A percentile compares a stretch with the other conserved stretches of the same genome.
Evolutionary conservation across 1,140 invertebrate genomes (phyloP).

Genomic region (Lepidurus apus): DNA sequence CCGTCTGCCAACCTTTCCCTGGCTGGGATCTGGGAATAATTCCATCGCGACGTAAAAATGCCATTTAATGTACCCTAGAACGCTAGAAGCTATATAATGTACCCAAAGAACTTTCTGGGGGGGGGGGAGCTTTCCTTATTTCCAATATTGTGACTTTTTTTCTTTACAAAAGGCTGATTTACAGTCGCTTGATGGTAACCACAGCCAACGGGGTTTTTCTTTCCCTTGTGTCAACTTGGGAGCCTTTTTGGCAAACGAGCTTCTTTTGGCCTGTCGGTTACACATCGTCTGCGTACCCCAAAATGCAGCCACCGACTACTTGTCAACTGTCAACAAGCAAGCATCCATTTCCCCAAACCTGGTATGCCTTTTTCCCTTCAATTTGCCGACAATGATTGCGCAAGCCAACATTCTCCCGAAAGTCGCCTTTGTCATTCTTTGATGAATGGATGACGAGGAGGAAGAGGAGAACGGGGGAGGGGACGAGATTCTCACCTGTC

Average conservation of each 20-base stretch:
- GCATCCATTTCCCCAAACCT: conserved; percentile 2
- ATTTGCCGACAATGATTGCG: conserved; percentile 18
- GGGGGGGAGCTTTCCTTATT: background rate
- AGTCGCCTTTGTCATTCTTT: background rate
- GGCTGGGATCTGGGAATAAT: too few relatives aligned
- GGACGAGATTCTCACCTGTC: background rate
- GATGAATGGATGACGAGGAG: conserved; percentile 4
- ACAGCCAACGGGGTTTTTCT: background rate
- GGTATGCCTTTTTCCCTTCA: background rate
- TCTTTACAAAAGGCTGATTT: background rate
- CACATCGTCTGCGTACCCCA: background rate
- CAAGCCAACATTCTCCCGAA: background rate
- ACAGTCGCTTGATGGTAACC: background rate
- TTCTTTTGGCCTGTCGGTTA: background rate
- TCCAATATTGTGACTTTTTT: conserved; percentile 7
- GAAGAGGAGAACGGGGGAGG: background rate
- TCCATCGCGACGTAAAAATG: too few relatives aligned
- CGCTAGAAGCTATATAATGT: background rate
- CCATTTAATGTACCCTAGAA: too few relatives aligned
- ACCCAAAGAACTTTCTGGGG: background rate
- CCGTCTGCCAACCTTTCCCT: background rate
- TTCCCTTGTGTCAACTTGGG: background rate
- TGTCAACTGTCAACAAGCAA: conserved; percentile 21
- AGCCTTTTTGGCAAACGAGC: background rate
- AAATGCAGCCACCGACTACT: conserved; percentile 14